Evolutionary conservation across 2,113 vertebrate genomes (phyloP).

Genomic region (Rhipidura dahli): DNA sequence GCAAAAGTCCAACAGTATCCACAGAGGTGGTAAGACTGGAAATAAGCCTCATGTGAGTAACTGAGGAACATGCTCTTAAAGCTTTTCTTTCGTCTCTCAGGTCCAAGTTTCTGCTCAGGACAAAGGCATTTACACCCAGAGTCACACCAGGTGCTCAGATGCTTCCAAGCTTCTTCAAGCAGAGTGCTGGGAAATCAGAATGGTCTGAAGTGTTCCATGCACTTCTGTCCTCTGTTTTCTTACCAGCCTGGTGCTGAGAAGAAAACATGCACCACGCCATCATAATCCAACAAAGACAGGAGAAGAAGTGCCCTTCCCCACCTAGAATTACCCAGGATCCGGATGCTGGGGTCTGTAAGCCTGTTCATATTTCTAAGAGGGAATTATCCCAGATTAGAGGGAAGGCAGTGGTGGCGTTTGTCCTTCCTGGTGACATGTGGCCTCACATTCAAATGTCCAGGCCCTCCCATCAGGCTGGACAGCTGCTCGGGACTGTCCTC

Average conservation of each 20-base stretch:
- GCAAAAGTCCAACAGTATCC: neutral
- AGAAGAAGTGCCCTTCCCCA: neutral
- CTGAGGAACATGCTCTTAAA: neutral
- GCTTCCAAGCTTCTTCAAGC: neutral
- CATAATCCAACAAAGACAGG: neutral
- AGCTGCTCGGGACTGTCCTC: slow-evolving; percentile 63
- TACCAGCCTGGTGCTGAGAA: neutral
- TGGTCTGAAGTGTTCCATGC: neutral
- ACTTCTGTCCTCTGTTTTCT: neutral
- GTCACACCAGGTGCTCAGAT: neutral
- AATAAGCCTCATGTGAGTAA: neutral
- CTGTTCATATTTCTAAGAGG: slow-evolving; percentile 38
- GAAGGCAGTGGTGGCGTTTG: slow-evolving; percentile 45
- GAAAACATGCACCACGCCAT: neutral
- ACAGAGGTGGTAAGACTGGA: neutral
- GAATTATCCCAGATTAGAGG: slow-evolving; percentile 52
- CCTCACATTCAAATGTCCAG: slow-evolving; percentile 31
- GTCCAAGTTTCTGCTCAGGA: neutral
- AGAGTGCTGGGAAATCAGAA: neutral
- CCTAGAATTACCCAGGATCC: neutral
- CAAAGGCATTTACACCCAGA: neutral
- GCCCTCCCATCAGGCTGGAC: neutral
- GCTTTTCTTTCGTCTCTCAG: neutral
- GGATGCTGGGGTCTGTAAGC: neutral
- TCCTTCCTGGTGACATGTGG: slow-evolving; percentile 57